These are phyloP conservation scores for Passer domesticus DNA, from an alignment of 2,113 vertebrate genomes.

Conservation along the genomic window DNA sequence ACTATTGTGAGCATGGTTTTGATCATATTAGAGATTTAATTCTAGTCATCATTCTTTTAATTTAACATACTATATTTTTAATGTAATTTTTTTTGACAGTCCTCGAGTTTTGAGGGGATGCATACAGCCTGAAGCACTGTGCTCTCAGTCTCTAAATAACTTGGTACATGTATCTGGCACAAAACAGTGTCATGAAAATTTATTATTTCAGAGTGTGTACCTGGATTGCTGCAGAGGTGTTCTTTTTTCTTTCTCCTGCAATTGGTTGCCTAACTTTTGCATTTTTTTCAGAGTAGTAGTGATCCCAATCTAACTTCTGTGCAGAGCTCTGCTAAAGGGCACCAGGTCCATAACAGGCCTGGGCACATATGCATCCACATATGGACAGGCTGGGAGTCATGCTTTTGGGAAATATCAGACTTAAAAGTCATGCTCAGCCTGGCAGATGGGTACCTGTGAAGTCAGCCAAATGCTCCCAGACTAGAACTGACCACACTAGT, in stretches of 20 bases:
- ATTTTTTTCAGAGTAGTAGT: not conserved
- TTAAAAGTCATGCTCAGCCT: not conserved
- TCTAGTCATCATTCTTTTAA: not conserved
- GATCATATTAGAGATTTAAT: not conserved
- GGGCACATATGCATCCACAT: not conserved
- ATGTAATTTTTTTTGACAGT: not conserved
- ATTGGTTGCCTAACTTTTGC: not conserved
- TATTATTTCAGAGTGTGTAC: not conserved
- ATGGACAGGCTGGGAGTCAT: not conserved
- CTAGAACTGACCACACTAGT: not conserved
- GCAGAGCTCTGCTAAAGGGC: not conserved
- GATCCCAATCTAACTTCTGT: not conserved
- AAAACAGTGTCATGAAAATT: not conserved
- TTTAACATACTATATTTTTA: not conserved
- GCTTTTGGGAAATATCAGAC: not conserved
- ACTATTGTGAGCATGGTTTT: not conserved
- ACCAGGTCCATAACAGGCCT: not conserved
- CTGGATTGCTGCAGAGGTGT: not conserved
- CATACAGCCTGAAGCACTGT: not conserved
- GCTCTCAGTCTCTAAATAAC: not conserved
- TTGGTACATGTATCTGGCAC: not conserved
- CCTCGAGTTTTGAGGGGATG: not conserved
- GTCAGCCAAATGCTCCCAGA: not conserved
- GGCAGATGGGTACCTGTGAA: not conserved
- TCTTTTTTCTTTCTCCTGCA: not conserved